Percentiles rank a stretch among this genome's conserved stretches.
Conservation (phyloP, 2,797 vertebrate genomes). For the Peromyscus attwateri region DNA sequence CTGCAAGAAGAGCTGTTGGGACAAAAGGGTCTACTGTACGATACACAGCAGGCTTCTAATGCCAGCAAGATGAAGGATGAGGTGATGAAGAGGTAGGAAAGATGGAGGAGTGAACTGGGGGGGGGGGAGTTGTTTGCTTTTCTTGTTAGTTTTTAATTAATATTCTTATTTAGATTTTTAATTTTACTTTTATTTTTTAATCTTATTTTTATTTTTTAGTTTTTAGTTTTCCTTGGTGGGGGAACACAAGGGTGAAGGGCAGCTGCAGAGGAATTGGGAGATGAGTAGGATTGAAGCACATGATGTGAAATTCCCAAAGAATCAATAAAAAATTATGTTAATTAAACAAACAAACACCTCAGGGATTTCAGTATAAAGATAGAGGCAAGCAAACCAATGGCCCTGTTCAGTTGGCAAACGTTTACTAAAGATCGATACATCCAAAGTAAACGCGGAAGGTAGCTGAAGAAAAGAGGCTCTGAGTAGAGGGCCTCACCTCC, state of each 20-base stretch:
- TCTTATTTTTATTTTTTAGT: background rate
- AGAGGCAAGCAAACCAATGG: background rate
- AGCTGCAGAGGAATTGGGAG: background rate
- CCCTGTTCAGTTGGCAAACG: background rate
- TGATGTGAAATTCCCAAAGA: background rate
- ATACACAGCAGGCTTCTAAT: background rate
- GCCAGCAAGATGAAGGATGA: background rate
- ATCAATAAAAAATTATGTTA: background rate
- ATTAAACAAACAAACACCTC: background rate
- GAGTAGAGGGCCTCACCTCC: background rate
- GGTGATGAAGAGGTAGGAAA: background rate
- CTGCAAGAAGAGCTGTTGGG: background rate
- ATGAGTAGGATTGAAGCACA: background rate
- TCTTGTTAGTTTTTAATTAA: background rate
- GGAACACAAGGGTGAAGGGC: background rate
- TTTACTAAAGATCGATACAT: background rate
- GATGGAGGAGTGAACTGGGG: background rate
- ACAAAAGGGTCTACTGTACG: background rate
- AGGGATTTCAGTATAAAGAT: constrained; percentile 9
- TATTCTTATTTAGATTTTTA: background rate
- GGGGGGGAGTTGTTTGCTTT: background rate
- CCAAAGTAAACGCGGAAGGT: background rate
- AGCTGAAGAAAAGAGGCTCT: background rate
- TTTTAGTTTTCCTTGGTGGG: background rate
- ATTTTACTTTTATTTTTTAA: too few species aligned